A percentile compares a stretch with the other conserved stretches of the same genome.
phyloP scores from a whole-genome alignment of 2,888 invertebrate genomes.

The Metallyticus violacea region DNA sequence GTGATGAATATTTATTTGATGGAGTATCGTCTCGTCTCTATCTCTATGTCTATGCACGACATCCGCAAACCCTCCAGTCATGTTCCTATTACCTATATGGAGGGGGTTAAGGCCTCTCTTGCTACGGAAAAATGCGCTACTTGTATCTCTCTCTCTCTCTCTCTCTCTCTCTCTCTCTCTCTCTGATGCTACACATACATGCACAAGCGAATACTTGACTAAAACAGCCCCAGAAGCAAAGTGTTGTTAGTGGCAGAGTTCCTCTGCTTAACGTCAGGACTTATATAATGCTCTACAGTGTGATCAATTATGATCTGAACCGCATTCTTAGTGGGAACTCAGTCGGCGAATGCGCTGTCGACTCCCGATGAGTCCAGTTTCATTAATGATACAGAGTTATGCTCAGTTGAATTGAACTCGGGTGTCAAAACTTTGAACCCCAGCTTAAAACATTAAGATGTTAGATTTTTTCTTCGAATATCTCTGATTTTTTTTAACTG shows the following conservation, averaged over 20 bases:
- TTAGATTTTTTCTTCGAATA: no score
- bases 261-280: background rate
- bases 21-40: constrained; percentile 1
- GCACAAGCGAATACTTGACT: background rate
- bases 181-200: background rate
- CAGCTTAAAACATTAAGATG: no score
- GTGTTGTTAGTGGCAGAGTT: background rate
- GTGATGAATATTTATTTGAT: constrained; percentile 26
- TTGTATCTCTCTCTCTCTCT: background rate
- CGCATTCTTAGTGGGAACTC: background rate
- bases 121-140: background rate
- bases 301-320: background rate
- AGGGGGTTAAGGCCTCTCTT: background rate
- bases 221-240: background rate
- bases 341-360: background rate
- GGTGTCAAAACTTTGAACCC: no score
- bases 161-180: background rate
- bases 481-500: no score
- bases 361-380: no score
- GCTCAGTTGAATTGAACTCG: no score
- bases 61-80: background rate
- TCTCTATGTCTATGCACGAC: background rate
- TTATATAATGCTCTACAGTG: background rate
- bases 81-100: constrained; percentile 11
- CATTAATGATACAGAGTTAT: no score